Evolutionary conservation across 2,113 vertebrate genomes (phyloP), one percentile per base, ranked within the genome.

Genomic region (western clawed frog (Xenopus tropicalis)): DNA sequence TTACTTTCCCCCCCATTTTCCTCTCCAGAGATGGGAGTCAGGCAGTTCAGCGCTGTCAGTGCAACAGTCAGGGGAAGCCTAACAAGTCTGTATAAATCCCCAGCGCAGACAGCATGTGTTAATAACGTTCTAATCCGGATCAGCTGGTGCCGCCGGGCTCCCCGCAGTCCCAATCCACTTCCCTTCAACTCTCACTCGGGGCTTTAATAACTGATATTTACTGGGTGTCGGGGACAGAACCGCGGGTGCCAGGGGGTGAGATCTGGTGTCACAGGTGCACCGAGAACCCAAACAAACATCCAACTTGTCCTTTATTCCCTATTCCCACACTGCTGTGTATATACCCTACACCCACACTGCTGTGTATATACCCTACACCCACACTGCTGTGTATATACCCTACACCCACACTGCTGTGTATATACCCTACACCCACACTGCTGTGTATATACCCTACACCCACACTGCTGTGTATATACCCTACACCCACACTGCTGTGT

Each of bases 191-290:
- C 43, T 61, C 23, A 21, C 11, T 16, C 52, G 4, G 52, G 56
- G 21, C 12, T 74, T 68, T 74, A 74, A 74, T 74, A 74, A 68
- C 64, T 58, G 2, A 51, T 68, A 74, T 74, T 68, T 68, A 74
- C 64, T 37, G 63, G 23, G 20, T 22, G 24, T 13, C 19, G 54
- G 72, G 65, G 37, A 11, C 14, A 14, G 56, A 25, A 46, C 17
- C 13, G 44, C 13, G 7, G n/a, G 59, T 44, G 25, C 17, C 70
- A 21, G 3, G 19, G 64, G 72, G 64, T 59, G 66, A 67, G 61
- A 23, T 65, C 14, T 11, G 24, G 72, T 59, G 64, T 67, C 54
- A 68, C 72, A 22, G 57, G 64, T 61, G 65, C 56, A 73, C n/a
- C 19, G 52, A 1, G 46, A 42, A 22, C 42, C 23, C 14, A 24